phyloP scores from a whole-genome alignment of 1,140 invertebrate genomes.

The Microplitis mediator region DNA sequence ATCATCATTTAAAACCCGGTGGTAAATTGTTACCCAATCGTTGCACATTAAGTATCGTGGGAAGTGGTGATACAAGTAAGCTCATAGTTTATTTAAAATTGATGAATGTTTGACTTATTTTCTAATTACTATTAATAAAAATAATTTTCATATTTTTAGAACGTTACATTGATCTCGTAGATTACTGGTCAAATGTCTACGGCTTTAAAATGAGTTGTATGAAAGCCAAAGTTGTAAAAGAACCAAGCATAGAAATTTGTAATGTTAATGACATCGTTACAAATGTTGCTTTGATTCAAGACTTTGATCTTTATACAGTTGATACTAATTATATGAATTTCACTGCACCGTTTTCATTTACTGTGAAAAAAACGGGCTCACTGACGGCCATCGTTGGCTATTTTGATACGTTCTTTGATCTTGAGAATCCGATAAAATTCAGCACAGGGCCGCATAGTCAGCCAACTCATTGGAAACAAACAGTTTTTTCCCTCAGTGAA shows the following conservation, averaged over 20 bases:
- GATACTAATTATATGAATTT: slow-evolving; percentile 83
- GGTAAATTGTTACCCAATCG: slow-evolving; percentile 87
- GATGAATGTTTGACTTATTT: background rate
- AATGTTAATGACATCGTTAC: slow-evolving; percentile 80
- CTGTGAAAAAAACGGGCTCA: slow-evolving; percentile 71
- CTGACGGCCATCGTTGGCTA: slow-evolving; percentile 90
- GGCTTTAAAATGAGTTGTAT: slow-evolving; percentile 97
- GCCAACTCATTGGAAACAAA: slow-evolving; percentile 97
- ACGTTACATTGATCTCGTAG: slow-evolving; percentile 74
- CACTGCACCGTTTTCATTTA: slow-evolving; percentile 76
- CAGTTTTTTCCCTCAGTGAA: slow-evolving; percentile 87
- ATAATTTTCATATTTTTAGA: slow-evolving; percentile 54
- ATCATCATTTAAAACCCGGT: slow-evolving; percentile 84
- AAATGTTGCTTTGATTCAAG: slow-evolving; percentile 68
- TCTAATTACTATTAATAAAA: background rate
- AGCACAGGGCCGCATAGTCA: slow-evolving; percentile 76
- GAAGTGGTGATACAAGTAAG: slow-evolving; percentile 85
- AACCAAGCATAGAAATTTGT: slow-evolving; percentile 89
- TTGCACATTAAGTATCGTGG: slow-evolving; percentile 87
- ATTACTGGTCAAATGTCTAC: slow-evolving; percentile 96
- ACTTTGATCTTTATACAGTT: slow-evolving; percentile 84
- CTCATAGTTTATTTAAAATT: slow-evolving; percentile 17
- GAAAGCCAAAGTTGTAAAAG: slow-evolving; percentile 84
- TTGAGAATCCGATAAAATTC: slow-evolving; percentile 71
- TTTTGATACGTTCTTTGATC: slow-evolving; percentile 89